Conservation (phyloP, 2,797 vertebrate genomes). For the Capromys pilorides region DNA sequence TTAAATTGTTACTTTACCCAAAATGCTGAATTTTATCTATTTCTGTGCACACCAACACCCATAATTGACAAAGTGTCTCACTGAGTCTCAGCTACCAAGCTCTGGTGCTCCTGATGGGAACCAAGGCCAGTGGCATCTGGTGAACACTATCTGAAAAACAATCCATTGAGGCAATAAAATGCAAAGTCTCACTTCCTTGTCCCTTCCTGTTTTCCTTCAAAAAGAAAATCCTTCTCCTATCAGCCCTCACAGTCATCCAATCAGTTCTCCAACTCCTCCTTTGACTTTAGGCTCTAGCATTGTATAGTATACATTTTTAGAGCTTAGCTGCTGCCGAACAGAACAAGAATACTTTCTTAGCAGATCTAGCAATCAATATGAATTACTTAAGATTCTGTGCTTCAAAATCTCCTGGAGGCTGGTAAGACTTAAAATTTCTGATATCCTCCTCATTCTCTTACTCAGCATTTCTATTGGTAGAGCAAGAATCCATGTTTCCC, state of each 20-base stretch:
- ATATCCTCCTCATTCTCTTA: not conserved
- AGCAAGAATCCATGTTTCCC: not conserved
- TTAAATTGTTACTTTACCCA: not conserved
- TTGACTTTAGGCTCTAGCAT: not conserved
- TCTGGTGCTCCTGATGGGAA: not conserved
- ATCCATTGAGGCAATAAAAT: not conserved
- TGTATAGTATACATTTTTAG: not conserved
- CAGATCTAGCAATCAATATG: not conserved
- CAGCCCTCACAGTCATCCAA: not conserved
- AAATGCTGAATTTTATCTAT: not conserved
- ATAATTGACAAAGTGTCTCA: not conserved
- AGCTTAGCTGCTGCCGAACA: not conserved
- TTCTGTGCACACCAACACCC: not conserved
- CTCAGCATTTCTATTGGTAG: not conserved
- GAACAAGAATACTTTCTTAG: not conserved
- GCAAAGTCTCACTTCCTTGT: not conserved
- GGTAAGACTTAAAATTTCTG: constrained; percentile 30
- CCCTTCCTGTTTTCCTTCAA: not conserved
- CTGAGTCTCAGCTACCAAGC: not conserved
- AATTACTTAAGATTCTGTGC: not conserved
- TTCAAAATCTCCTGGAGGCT: not conserved
- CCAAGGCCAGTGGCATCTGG: not conserved
- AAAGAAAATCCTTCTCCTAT: not conserved
- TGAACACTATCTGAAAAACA: not conserved
- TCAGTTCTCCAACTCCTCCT: not conserved